These are phyloP conservation scores for Noctua fimbriata DNA, from an alignment of 2,888 invertebrate genomes.

Conservation along the genomic window DNA sequence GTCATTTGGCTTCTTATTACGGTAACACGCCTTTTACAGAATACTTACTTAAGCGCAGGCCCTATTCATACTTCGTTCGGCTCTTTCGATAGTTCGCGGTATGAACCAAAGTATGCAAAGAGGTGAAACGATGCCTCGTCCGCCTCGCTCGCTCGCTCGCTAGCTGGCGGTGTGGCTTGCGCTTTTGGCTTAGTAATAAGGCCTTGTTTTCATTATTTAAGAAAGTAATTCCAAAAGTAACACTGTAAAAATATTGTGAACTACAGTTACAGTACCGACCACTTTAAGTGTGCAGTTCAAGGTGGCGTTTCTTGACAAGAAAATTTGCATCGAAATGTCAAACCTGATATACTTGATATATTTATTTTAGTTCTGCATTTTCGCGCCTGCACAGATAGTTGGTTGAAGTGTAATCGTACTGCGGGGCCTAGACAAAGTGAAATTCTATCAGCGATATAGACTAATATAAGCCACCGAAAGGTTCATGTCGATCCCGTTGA, in stretches of 20 bases:
- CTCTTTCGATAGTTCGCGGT: no score
- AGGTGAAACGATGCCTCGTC: no score
- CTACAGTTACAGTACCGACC: not conserved
- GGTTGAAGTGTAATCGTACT: not conserved
- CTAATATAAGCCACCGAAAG: not conserved
- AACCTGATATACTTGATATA: not conserved
- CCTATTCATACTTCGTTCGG: no score
- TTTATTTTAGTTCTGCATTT: not conserved
- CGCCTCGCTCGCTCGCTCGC: no score
- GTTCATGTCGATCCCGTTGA: not conserved
- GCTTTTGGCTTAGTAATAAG: not conserved
- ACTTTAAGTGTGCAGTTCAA: not conserved
- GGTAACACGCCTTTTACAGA: no score
- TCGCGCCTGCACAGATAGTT: not conserved
- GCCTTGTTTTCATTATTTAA: not conserved
- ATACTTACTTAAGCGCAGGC: no score
- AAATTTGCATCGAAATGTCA: not conserved
- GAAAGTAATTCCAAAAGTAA: not conserved
- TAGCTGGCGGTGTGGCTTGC: no score
- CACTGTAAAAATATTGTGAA: no score
- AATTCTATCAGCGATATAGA: not conserved
- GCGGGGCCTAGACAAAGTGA: not conserved
- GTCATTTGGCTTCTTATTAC: not conserved
- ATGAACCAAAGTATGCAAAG: no score
- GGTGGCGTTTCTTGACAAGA: not conserved